Evolutionary conservation across 37 sponge, comb jelly and placozoan species (phyloP).

Genomic region (Lycopodina hypogea): DNA sequence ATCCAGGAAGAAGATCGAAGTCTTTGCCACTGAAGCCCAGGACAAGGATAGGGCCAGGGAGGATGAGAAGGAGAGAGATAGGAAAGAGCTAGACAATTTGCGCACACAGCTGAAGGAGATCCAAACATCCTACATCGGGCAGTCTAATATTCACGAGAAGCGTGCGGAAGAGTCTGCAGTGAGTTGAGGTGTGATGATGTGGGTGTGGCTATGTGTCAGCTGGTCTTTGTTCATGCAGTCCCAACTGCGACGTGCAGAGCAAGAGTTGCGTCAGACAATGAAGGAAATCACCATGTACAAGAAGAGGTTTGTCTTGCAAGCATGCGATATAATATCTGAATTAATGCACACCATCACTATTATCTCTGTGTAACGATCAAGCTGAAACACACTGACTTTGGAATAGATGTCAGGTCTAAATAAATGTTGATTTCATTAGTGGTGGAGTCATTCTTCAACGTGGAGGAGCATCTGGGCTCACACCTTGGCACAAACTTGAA

Average conservation of each 20-base stretch:
- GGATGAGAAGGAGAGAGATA: conserved; percentile 72
- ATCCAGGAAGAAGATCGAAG: conserved; percentile 50
- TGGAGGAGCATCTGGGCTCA: too few relatives aligned
- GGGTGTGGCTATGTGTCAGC: neutral
- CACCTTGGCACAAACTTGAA: too few relatives aligned
- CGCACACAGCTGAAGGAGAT: conserved; percentile 70
- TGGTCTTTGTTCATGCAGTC: conserved; percentile 13
- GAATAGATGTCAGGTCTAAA: too few relatives aligned
- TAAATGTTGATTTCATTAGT: too few relatives aligned
- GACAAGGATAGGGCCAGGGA: conserved; percentile 61
- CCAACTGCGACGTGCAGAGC: conserved; percentile 57
- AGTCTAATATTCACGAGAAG: conserved; percentile 58
- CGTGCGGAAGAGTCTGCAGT: conserved; percentile 67
- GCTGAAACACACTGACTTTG: too few relatives aligned
- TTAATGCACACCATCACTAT: too few relatives aligned
- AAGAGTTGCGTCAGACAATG: conserved; percentile 62
- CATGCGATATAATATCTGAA: too few relatives aligned
- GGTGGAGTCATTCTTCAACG: too few relatives aligned
- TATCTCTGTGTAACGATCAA: too few relatives aligned
- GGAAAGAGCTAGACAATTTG: conserved; percentile 52
- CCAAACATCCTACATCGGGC: conserved; percentile 47
- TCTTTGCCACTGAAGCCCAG: conserved; percentile 39
- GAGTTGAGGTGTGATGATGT: conserved; percentile 18
- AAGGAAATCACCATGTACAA: conserved; percentile 48
- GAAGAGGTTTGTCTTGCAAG: neutral